Conservation (phyloP, 2,797 vertebrate genomes). For the Sparidentex hasta region DNA sequence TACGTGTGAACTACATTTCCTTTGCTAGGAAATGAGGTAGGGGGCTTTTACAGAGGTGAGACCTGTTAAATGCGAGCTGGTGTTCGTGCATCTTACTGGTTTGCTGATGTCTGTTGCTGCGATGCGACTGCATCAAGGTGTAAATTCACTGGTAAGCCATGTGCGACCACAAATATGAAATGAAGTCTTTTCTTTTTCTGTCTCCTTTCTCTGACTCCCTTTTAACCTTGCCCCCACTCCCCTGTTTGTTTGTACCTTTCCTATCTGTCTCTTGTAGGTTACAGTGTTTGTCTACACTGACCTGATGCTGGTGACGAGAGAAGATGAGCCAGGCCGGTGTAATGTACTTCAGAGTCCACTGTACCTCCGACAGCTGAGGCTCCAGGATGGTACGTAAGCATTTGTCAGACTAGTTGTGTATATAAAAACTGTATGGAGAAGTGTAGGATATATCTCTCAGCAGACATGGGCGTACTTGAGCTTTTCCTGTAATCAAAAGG, state of each 20-base stretch:
- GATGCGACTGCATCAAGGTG: slow-evolving; percentile 16
- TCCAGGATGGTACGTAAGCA: slow-evolving; percentile 90
- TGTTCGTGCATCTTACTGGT: background rate
- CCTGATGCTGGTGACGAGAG: slow-evolving; percentile 95
- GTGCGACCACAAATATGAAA: background rate
- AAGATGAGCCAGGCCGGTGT: slow-evolving; percentile 92
- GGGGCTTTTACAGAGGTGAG: background rate
- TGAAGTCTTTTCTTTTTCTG: background rate
- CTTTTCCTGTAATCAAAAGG: background rate
- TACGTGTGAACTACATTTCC: slow-evolving; percentile 48
- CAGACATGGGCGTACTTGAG: background rate
- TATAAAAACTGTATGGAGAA: background rate
- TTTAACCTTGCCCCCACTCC: background rate
- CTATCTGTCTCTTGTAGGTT: slow-evolving; percentile 81
- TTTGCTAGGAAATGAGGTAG: slow-evolving; percentile 5
- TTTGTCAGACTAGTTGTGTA: background rate
- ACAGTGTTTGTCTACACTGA: slow-evolving; percentile 95
- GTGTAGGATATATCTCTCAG: background rate
- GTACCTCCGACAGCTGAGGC: slow-evolving; percentile 90
- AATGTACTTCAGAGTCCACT: slow-evolving; percentile 95
- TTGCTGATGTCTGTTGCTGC: slow-evolving; percentile 30
- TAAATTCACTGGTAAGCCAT: slow-evolving; percentile 7
- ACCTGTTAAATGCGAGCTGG: background rate
- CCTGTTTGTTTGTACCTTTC: background rate
- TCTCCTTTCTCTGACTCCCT: background rate